phyloP scores from a whole-genome alignment of 2,113 vertebrate genomes.

The Meriones unguiculatus region DNA sequence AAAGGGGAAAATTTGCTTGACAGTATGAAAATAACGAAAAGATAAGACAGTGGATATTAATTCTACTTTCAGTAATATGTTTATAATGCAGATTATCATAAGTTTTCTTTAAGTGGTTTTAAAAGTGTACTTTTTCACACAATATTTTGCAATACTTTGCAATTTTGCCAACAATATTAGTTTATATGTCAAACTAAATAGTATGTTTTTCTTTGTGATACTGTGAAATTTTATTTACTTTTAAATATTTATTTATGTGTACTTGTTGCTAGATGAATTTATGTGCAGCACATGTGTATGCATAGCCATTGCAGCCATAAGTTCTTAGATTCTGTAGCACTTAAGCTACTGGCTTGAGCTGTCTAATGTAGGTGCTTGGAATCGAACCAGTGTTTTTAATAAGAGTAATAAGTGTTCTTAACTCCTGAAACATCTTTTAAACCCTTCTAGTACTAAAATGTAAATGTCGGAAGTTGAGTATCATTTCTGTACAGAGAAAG shows the following conservation, averaged over 20 bases:
- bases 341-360: background rate
- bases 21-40: slow-evolving; percentile 18
- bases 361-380: background rate
- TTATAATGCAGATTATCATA: slow-evolving; percentile 14
- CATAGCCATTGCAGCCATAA: too few relatives aligned
- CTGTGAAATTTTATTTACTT: slow-evolving; percentile 5
- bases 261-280: background rate
- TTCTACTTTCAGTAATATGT: slow-evolving; percentile 34
- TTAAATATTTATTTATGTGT: background rate
- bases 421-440: background rate
- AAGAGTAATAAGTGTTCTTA: background rate
- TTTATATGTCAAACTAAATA: slow-evolving; percentile 36
- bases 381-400: background rate
- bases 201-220: background rate
- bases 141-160: slow-evolving; percentile 25
- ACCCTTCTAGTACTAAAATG: background rate
- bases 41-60: background rate
- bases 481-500: background rate
- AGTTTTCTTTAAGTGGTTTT: slow-evolving; percentile 31
- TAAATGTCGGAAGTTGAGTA: slow-evolving; percentile 28
- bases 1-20: slow-evolving; percentile 22
- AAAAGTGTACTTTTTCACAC: slow-evolving; percentile 49
- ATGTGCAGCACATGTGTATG: background rate
- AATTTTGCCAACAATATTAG: background rate
- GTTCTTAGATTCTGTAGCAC: background rate